A percentile compares a stretch with the other conserved stretches of the same genome.
These are phyloP conservation scores for Cryptoprocta ferox DNA, from an alignment of 2,797 vertebrate genomes.

Conservation along the genomic window DNA sequence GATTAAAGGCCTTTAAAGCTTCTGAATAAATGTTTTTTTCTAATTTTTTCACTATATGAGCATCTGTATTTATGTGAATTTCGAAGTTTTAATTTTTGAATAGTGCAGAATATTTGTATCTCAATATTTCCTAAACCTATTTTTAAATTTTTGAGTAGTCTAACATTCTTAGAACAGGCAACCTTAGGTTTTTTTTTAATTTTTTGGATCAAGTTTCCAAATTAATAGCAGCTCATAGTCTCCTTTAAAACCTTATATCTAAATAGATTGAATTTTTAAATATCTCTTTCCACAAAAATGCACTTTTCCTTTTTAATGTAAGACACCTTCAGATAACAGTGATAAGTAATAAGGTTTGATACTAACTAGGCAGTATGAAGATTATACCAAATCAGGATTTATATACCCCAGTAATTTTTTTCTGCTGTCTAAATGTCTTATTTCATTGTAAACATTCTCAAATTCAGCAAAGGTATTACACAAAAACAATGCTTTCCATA, in stretches of 20 bases:
- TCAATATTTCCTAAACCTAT: not conserved
- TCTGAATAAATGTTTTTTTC: not conserved
- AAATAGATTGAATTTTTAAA: not conserved
- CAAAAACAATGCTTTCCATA: not conserved
- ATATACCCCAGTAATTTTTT: not conserved
- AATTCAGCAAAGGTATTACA: not conserved
- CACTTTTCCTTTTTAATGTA: not conserved
- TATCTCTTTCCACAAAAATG: not conserved
- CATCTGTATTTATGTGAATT: not conserved
- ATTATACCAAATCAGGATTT: not conserved
- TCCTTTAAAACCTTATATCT: not conserved
- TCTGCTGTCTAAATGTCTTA: not conserved
- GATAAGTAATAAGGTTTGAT: not conserved
- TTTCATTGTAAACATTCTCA: not conserved
- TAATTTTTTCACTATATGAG: not conserved
- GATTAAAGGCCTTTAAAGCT: not conserved
- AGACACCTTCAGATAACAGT: not conserved
- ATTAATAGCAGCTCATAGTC: not conserved
- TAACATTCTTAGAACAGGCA: not conserved
- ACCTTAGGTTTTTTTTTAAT: not conserved
- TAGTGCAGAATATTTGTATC: not conserved
- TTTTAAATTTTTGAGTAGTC: not conserved
- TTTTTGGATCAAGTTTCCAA: not conserved
- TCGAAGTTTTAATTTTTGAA: conserved; percentile 5
- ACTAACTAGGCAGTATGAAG: not conserved